Conservation (phyloP, 2,888 invertebrate species). For the Lepidocyrtinus sp. region DNA sequence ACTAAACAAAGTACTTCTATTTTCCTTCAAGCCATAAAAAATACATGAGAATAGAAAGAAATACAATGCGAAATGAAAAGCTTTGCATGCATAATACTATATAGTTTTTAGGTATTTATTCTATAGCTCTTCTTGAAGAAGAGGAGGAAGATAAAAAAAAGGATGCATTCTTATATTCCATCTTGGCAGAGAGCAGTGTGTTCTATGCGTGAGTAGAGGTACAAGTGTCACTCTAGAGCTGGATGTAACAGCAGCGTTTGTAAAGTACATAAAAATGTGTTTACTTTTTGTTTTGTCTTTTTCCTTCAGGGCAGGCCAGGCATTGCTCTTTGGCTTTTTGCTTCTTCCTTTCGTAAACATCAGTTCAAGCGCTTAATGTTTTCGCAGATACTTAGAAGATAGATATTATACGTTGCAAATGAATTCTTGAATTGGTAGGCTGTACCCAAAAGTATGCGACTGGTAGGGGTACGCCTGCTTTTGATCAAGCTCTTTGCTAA, state of each 20-base stretch:
- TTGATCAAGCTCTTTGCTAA: too few relatives aligned
- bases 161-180: neutral
- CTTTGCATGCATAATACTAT: neutral
- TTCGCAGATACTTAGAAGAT: too few relatives aligned
- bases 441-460: neutral
- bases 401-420: neutral
- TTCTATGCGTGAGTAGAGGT: neutral
- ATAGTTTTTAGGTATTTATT: too few relatives aligned
- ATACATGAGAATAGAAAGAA: neutral
- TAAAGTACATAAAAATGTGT: neutral
- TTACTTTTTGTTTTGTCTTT: slow-evolving; percentile 20
- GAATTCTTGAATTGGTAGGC: neutral
- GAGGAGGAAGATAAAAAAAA: neutral
- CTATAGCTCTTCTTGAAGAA: neutral
- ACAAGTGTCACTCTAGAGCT: neutral
- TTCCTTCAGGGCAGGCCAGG: neutral
- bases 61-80: too few relatives aligned
- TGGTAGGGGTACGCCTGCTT: too few relatives aligned
- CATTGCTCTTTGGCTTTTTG: slow-evolving; percentile 44
- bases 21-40: neutral
- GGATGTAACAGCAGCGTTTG: neutral
- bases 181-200: neutral
- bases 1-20: neutral
- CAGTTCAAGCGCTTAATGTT: neutral
- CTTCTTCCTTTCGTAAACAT: slow-evolving; percentile 4